phyloP scores from a whole-genome alignment of 1,140 invertebrate genomes.

The Lasioglossum baleicum region DNA sequence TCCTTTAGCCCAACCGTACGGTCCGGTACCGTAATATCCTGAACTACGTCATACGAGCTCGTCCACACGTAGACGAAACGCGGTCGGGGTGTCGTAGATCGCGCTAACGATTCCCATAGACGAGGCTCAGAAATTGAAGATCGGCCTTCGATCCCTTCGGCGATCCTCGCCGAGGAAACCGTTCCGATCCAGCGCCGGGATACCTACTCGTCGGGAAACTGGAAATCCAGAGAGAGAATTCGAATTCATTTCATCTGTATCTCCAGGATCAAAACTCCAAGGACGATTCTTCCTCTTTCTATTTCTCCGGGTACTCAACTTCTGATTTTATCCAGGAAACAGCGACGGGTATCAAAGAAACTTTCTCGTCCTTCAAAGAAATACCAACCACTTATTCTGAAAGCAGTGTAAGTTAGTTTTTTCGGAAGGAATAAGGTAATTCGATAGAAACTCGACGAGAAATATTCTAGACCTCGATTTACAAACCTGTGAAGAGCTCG shows the following conservation, averaged over 20 bases:
- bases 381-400: too few species aligned
- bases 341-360: background rate
- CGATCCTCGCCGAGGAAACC: background rate
- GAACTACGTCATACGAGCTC: conserved; percentile 36
- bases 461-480: too few species aligned
- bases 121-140: conserved; percentile 17
- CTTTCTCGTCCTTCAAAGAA: too few species aligned
- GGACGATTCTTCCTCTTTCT: background rate
- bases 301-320: background rate
- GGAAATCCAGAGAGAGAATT: background rate
- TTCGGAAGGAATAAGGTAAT: too few species aligned
- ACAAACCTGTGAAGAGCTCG: too few species aligned
- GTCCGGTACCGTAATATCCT: conserved; percentile 57
- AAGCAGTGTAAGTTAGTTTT: too few species aligned
- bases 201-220: background rate
- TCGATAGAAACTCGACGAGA: too few species aligned
- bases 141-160: background rate
- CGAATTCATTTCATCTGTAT: background rate
- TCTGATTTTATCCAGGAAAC: background rate
- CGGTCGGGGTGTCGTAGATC: conserved; percentile 21
- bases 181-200: too few species aligned
- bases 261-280: background rate
- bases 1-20: conserved; percentile 57
- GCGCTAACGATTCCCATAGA: conserved; percentile 25
- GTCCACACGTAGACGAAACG: conserved; percentile 37